Conservation (phyloP, 2,797 vertebrate genomes). For the Rhynchotus rufescens region DNA sequence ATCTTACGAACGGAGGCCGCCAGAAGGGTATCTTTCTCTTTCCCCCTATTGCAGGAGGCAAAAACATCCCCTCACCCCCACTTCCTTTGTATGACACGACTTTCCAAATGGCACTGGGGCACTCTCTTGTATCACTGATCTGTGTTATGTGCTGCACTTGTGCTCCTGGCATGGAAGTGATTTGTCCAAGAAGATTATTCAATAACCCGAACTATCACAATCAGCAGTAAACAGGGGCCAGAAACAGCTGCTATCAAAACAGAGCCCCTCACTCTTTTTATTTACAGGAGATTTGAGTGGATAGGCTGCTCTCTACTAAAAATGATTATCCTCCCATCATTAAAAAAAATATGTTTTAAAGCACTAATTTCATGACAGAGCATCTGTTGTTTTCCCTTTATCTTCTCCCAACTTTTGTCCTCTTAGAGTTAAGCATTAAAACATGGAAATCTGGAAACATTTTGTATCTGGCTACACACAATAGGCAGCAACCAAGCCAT, state of each 20-base stretch:
- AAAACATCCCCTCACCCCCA: neutral
- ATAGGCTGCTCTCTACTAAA: neutral
- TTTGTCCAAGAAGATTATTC: slow-evolving; percentile 41
- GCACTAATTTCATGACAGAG: neutral
- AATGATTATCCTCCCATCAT: neutral
- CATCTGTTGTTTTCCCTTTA: neutral
- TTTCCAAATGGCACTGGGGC: neutral
- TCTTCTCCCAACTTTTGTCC: neutral
- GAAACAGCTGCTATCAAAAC: slow-evolving; percentile 44
- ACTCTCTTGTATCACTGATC: neutral
- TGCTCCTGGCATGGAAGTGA: slow-evolving; percentile 45
- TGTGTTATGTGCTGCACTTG: slow-evolving; percentile 27
- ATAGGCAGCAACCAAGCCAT: slow-evolving; percentile 35
- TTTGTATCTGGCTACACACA: slow-evolving; percentile 49
- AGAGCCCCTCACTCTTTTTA: neutral
- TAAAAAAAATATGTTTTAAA: slow-evolving; percentile 9
- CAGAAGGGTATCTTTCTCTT: slow-evolving; percentile 25
- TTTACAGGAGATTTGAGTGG: neutral
- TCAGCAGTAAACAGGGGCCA: slow-evolving; percentile 28
- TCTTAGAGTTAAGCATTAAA: slow-evolving; percentile 11
- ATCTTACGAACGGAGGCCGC: slow-evolving; percentile 58
- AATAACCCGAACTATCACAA: neutral
- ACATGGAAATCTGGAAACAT: slow-evolving; percentile 49
- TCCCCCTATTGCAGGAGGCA: neutral
- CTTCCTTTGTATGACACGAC: slow-evolving; percentile 31